These are phyloP conservation scores for Drosophila pseudotalamancana DNA, from an alignment of 2,888 invertebrate species.

Conservation along the genomic window DNA sequence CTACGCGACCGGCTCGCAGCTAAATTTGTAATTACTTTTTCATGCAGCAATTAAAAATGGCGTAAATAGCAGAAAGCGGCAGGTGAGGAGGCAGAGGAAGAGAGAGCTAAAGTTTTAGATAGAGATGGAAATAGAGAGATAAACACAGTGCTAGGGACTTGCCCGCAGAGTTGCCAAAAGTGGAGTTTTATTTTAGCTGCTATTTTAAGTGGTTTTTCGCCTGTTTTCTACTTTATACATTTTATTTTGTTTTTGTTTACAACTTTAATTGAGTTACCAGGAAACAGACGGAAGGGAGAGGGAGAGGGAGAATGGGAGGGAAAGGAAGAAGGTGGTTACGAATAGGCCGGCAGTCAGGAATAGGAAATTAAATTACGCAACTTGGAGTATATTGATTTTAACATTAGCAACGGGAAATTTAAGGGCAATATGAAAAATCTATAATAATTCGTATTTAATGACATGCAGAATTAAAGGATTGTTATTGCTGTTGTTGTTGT, in stretches of 20 bases:
- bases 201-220: slow-evolving; percentile 61
- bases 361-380: slow-evolving; percentile 37
- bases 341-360: background rate
- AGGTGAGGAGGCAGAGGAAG: background rate
- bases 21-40: slow-evolving; percentile 77
- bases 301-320: background rate
- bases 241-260: slow-evolving; percentile 20
- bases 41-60: slow-evolving; percentile 80
- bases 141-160: slow-evolving; percentile 32
- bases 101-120: slow-evolving; percentile 26
- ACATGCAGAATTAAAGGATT: slow-evolving; percentile 34
- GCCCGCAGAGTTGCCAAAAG: slow-evolving; percentile 44
- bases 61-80: slow-evolving; percentile 63
- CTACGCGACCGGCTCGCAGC: slow-evolving; percentile 40
- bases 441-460: slow-evolving; percentile 70
- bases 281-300: background rate
- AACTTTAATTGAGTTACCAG: slow-evolving; percentile 56
- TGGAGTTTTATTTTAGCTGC: slow-evolving; percentile 52
- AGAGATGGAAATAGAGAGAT: slow-evolving; percentile 40
- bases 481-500: slow-evolving; percentile 17
- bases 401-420: slow-evolving; percentile 25
- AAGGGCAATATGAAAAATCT: slow-evolving; percentile 24
- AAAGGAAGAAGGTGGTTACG: background rate
- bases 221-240: slow-evolving; percentile 14
- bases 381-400: slow-evolving; percentile 51